Evolutionary conservation across 2,113 vertebrate species (phyloP).

Genomic region (Drymodes brunneopygia): DNA sequence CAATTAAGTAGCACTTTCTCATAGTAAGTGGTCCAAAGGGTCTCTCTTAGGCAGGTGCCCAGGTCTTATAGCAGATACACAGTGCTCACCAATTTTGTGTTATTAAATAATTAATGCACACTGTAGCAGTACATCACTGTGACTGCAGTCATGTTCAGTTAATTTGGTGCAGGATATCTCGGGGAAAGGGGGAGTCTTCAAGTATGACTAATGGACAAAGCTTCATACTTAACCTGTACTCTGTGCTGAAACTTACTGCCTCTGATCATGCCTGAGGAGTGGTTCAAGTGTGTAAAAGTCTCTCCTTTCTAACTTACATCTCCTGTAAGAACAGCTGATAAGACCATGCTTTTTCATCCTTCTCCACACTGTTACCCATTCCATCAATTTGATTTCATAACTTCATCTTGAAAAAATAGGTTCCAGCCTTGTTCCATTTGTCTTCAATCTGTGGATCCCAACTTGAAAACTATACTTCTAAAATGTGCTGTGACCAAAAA

Average conservation of each 20-base stretch:
- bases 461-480: not conserved
- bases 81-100: not conserved
- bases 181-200: not conserved
- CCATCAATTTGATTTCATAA: not conserved
- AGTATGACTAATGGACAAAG: not conserved
- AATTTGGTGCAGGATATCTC: not conserved
- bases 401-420: not conserved
- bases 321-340: not conserved
- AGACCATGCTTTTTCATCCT: not conserved
- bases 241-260: not conserved
- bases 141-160: not conserved
- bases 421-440: not conserved
- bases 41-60: not conserved
- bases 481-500: fast-evolving
- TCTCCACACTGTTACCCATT: not conserved
- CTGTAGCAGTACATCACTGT: not conserved
- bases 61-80: not conserved
- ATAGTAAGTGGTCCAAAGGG: not conserved
- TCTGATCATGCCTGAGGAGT: not conserved
- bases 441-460: not conserved
- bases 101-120: not conserved
- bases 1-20: not conserved
- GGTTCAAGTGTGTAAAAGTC: not conserved
- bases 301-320: not conserved
- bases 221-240: not conserved